Conservation (phyloP, 2,888 invertebrate genomes). For the Onchidella celtica region DNA sequence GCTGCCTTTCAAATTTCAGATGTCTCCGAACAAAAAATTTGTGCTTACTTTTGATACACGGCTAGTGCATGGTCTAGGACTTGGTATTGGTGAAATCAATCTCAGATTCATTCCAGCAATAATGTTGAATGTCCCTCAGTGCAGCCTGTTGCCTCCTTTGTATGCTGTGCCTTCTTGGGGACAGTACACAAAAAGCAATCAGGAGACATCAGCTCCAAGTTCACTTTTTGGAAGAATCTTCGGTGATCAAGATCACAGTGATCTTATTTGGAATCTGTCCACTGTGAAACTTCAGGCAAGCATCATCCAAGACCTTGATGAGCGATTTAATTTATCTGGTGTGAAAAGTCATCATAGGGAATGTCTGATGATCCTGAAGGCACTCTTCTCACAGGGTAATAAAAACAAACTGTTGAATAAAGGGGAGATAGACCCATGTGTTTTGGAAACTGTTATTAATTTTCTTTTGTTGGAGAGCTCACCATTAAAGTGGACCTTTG, state of each 20-base stretch:
- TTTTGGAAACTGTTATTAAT: constrained; percentile 61
- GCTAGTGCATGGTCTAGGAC: constrained; percentile 59
- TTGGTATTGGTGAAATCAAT: constrained; percentile 64
- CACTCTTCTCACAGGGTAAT: constrained; percentile 60
- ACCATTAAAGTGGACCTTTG: constrained; percentile 65
- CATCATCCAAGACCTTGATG: constrained; percentile 54
- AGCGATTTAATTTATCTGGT: constrained; percentile 57
- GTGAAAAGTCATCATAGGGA: constrained; percentile 61
- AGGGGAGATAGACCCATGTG: constrained; percentile 55
- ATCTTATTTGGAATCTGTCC: constrained; percentile 63
- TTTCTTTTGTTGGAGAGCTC: constrained; percentile 68
- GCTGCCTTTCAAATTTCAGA: constrained; percentile 64
- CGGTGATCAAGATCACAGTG: constrained; percentile 46
- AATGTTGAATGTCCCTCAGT: constrained; percentile 57
- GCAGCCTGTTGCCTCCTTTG: constrained; percentile 57
- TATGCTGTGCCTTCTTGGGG: constrained; percentile 62
- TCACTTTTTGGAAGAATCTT: constrained; percentile 35
- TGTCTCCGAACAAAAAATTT: constrained; percentile 56
- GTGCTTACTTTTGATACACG: constrained; percentile 65
- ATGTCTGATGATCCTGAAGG: constrained; percentile 65
- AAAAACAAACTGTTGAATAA: constrained; percentile 61
- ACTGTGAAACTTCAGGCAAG: constrained; percentile 56
- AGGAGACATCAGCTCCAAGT: constrained; percentile 10
- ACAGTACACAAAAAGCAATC: neutral
- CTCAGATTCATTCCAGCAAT: constrained; percentile 65